Evolutionary conservation across 2,113 vertebrate species (phyloP), one percentile per base, ranked within the genome.

Genomic region (Plestiodon gilberti): DNA sequence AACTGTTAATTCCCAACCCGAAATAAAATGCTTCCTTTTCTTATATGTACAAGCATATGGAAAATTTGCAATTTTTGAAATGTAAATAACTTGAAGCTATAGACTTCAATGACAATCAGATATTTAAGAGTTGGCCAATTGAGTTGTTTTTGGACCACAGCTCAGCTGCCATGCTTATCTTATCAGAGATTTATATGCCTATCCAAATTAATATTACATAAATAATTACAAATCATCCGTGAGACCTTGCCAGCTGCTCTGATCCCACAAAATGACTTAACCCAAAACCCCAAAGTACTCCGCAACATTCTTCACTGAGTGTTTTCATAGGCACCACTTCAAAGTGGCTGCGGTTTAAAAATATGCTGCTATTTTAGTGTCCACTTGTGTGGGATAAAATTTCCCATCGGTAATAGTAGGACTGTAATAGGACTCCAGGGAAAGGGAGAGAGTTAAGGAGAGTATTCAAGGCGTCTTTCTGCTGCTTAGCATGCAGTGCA

Each of bases 301-400:
- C 95, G 95, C 95, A 94, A 94, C 78, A 81, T 92, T 92, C 40
- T 57, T 95, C 94, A 87, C 6, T 0, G 48, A 57, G 88, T 94
- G 89, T 96, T 96, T 96, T 96, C 91, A 91, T 94, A 96, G 96
- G 96, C 96, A 95, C 52, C 85, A 92, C 95, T 95, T 96, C 96
- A 96, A 95, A 96, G 95, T 84, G 91, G 86, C 91, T 90, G 89
- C 1, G 92, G 94, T 92, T 95, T 94, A 94, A 95, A 96, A 96
- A 96, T 93, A 94, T 95, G 94, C 93, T 89, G 92, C 96, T 96
- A 95, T 96, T 96, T 95, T 95, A 93, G 96, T 96, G 94, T 94
- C 95, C 88, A 95, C 94, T 96, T 96, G 95, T 96, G 95, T 95
- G 96, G 95, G 94, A 95, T 94, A 92, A 95, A 95, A 90, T 96